Percentiles rank a stretch among this genome's conserved stretches.
Conservation (phyloP, 2,797 vertebrate genomes). For the Pteronotus mesoamericanus region DNA sequence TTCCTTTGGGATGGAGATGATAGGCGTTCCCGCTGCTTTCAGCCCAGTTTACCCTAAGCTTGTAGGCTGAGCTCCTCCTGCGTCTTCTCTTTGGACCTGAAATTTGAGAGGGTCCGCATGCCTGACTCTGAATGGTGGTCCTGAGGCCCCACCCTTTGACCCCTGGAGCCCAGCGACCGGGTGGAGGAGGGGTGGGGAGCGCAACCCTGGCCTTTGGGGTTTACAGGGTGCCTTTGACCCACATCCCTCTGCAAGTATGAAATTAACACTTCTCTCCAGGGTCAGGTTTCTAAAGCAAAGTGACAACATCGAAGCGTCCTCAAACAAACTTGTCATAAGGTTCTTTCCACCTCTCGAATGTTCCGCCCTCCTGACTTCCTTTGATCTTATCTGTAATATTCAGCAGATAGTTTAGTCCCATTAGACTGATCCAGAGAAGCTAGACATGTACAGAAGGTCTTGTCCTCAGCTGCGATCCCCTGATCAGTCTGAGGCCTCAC, state of each 20-base stretch:
- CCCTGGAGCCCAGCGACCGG: neutral
- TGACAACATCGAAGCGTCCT: neutral
- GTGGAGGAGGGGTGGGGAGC: neutral
- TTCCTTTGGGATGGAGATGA: slow-evolving; percentile 70
- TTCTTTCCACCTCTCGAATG: neutral
- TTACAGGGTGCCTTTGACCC: neutral
- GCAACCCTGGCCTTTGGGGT: neutral
- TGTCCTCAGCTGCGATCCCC: neutral
- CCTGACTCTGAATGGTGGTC: slow-evolving; percentile 64
- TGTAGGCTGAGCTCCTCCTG: neutral
- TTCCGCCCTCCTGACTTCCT: neutral
- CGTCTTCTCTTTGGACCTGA: slow-evolving; percentile 28
- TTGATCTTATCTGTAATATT: neutral
- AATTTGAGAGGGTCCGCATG: slow-evolving; percentile 57
- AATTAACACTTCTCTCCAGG: neutral
- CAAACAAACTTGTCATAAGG: neutral
- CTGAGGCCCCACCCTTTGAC: slow-evolving; percentile 4
- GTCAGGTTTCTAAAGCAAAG: slow-evolving; percentile 1
- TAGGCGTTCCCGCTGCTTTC: neutral
- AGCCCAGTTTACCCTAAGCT: neutral
- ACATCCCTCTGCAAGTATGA: neutral
- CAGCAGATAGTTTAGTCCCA: neutral
- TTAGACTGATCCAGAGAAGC: neutral
- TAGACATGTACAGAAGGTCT: neutral
- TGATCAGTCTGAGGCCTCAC: neutral